Base-by-base conservation (phyloP, 2,797 vertebrate species). In the Pygocentrus nattereri region DNA sequence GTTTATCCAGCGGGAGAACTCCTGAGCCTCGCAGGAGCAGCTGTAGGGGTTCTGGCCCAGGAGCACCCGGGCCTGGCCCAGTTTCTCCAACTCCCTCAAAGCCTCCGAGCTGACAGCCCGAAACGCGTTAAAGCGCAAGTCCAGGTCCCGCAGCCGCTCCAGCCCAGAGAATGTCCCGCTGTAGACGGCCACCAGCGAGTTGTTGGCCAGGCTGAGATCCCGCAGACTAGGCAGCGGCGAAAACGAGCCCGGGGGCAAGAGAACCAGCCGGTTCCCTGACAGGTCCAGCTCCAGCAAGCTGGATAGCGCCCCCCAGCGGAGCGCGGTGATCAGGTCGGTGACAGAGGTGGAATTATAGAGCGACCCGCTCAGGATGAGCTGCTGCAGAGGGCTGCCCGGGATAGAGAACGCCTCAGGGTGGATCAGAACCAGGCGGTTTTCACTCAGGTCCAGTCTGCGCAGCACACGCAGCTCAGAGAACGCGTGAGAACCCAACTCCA, bases 321-420 rank as follows among this genome's bases (percentile, higher is more conserved):
- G 88, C 21, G 94, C 93, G 0, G 91, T 91, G 59, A 92, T 87
- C 79, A 96, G 90, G 85, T 94, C 93, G 0, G 84, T 91, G 83
- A 94, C 82, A 15, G 91, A 85, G 0, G 90, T 93, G 86, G 88
- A 88, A 90, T 95, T 95, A 88, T 92, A 85, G 23, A 96, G 90
- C 0, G 94, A 90, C 13, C 79, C 74, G 86, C 93, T 95, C 58
- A 96, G 92, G 90, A 93, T 95, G 58, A 96, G 93, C 83, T 94
- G 94, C 85, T 90, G 92, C n/a, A 96, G 92, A 16, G 94, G 93
- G 49, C 93, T 92, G 38, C 92, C 92, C 0, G 90, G 89, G 16
- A 94, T 90, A 19, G 59, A 90, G 79, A 96, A 92, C 8, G 95
- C 93, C 61, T 95, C 93, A 0, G 95, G 94, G 23, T 95, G 94